Conservation (phyloP, 2,797 vertebrate species). For the Anolis apletophallus region DNA sequence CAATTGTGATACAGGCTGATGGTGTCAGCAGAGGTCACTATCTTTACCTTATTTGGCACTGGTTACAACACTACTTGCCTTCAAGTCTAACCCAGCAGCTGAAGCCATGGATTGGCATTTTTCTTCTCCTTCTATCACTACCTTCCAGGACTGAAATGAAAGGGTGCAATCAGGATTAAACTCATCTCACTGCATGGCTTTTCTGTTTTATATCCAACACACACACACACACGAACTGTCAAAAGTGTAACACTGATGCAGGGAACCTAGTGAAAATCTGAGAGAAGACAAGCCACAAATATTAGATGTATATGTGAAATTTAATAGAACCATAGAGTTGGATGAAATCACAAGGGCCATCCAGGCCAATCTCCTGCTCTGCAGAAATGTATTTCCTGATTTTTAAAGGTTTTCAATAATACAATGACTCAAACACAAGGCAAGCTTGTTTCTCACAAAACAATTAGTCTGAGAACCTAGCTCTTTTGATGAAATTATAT, state of each 20-base stretch:
- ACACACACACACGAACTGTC: not conserved
- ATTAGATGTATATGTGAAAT: too few relatives aligned
- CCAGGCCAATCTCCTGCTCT: not conserved
- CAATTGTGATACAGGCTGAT: not conserved
- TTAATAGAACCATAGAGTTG: not conserved
- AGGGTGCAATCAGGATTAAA: not conserved
- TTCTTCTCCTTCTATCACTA: not conserved
- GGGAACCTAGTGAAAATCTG: too few relatives aligned
- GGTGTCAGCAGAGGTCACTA: not conserved
- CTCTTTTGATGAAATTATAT: too few relatives aligned
- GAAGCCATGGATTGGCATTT: not conserved
- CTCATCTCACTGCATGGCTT: not conserved
- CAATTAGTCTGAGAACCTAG: too few relatives aligned
- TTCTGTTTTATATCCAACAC: not conserved
- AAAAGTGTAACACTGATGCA: too few relatives aligned
- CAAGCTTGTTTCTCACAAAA: too few relatives aligned
- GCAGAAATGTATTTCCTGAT: too few relatives aligned
- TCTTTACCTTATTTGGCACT: not conserved
- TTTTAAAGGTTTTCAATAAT: too few relatives aligned
- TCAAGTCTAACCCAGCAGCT: not conserved
- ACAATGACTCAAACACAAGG: too few relatives aligned
- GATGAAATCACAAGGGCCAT: not conserved
- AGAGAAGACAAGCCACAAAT: not conserved
- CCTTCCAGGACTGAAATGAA: not conserved
- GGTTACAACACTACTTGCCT: not conserved